Evolutionary conservation across 53 echinoderm and acorn worm species (phyloP).

Genomic region (Temnopleurus reevesii): DNA sequence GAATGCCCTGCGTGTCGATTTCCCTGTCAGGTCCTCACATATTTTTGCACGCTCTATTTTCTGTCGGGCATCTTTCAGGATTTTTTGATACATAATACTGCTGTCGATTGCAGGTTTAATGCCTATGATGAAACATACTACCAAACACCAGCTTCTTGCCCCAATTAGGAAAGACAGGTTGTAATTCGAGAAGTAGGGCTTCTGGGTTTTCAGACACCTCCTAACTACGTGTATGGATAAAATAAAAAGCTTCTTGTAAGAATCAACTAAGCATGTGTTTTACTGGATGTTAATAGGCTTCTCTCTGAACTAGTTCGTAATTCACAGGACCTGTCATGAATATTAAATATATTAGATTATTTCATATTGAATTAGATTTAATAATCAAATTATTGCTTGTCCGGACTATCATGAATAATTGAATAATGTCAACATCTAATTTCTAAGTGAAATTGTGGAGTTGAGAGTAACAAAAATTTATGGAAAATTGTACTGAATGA

Average conservation of each 20-base stretch:
- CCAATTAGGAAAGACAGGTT: slow-evolving; percentile 24
- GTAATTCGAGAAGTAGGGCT: neutral
- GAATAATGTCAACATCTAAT: too few relatives aligned
- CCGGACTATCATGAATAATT: too few relatives aligned
- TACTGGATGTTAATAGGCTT: too few relatives aligned
- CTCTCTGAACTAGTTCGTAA: too few relatives aligned
- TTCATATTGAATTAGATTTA: neutral
- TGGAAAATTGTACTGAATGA: too few relatives aligned
- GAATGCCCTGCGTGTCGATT: slow-evolving; percentile 16
- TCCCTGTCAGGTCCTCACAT: neutral
- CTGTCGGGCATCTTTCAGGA: neutral
- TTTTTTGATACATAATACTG: slow-evolving; percentile 21
- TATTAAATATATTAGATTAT: neutral
- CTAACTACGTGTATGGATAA: neutral
- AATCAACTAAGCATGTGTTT: too few relatives aligned
- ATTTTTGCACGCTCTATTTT: slow-evolving; percentile 22
- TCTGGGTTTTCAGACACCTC: neutral
- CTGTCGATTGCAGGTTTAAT: neutral
- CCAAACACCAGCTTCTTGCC: neutral
- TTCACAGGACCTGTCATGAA: neutral
- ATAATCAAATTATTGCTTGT: too few relatives aligned
- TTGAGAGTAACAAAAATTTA: too few relatives aligned
- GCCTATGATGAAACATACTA: neutral
- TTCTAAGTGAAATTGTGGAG: too few relatives aligned
- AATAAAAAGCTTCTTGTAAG: neutral